Conservation (phyloP, 2,797 vertebrate species). For the Enteromius radiatus region DNA sequence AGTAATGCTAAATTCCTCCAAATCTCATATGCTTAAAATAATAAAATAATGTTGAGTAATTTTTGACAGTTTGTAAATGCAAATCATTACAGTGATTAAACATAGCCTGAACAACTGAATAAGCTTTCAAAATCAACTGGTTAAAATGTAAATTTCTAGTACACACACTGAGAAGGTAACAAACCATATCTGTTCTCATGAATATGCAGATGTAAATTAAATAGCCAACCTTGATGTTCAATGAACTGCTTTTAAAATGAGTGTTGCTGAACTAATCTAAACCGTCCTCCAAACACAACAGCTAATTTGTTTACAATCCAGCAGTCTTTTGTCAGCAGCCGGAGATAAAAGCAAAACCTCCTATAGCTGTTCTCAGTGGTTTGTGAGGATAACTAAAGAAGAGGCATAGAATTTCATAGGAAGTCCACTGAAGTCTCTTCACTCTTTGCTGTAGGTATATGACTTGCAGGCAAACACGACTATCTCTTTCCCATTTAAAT, state of each 20-base stretch:
- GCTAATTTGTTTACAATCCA: constrained; percentile 38
- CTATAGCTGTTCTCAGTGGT: constrained; percentile 31
- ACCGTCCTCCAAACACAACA: background rate
- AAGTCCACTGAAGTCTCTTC: constrained; percentile 64
- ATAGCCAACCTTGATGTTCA: constrained; percentile 19
- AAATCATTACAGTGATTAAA: background rate
- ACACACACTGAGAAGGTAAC: constrained; percentile 21
- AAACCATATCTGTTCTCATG: constrained; percentile 17
- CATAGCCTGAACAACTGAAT: background rate
- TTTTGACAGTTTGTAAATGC: background rate
- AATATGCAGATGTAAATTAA: constrained; percentile 42
- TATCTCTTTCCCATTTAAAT: constrained; percentile 84
- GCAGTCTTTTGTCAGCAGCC: constrained; percentile 24
- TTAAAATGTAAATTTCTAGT: constrained; percentile 3
- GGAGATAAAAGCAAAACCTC: constrained; percentile 4
- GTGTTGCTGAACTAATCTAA: constrained; percentile 29
- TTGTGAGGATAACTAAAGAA: constrained; percentile 5
- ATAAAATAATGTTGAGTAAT: background rate
- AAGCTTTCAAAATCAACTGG: background rate
- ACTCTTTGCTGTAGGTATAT: constrained; percentile 68
- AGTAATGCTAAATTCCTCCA: background rate
- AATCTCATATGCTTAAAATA: background rate
- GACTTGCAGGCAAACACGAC: constrained; percentile 69
- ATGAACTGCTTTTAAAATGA: constrained; percentile 13
- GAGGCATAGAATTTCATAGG: constrained; percentile 20